Conservation (phyloP, 2,888 invertebrate species). For the Caenorhabditis parvicauda region DNA sequence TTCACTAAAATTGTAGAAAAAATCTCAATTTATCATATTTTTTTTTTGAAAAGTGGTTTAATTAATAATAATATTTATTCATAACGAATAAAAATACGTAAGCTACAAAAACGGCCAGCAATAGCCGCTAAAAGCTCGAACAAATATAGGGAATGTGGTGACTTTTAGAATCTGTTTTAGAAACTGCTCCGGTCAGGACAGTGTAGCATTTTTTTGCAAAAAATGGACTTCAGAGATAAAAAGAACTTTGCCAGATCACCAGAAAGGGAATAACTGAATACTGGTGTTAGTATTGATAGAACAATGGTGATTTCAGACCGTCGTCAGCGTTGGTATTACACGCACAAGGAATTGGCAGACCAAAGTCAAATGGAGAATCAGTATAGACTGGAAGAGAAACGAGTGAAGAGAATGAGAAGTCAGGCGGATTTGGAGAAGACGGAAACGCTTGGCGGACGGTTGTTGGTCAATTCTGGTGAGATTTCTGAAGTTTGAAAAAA, state of each 20-base stretch:
- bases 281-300: no score
- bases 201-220: background rate
- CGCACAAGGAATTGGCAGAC: conserved; percentile 17
- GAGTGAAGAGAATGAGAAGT: conserved; percentile 24
- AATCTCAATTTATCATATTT: no score
- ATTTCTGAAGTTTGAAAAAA: background rate
- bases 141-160: no score
- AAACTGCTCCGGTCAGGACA: background rate
- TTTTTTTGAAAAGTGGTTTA: no score
- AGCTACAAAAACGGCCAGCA: no score
- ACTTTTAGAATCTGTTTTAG: no score
- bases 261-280: no score
- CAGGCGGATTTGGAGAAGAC: conserved; percentile 37
- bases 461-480: conserved; percentile 48
- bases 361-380: conserved; percentile 28
- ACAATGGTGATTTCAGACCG: conserved; percentile 1
- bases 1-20: no score
- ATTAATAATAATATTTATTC: no score
- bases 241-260: background rate
- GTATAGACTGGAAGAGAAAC: conserved; percentile 17
- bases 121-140: no score
- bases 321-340: conserved; percentile 17
- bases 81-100: no score
- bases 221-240: background rate
- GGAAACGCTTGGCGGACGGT: conserved; percentile 33